Percentiles rank a stretch among this genome's conserved stretches.
These are phyloP conservation scores for Machaerirhynchus nigripectus DNA, from an alignment of 2,113 vertebrate species.

Conservation along the genomic window DNA sequence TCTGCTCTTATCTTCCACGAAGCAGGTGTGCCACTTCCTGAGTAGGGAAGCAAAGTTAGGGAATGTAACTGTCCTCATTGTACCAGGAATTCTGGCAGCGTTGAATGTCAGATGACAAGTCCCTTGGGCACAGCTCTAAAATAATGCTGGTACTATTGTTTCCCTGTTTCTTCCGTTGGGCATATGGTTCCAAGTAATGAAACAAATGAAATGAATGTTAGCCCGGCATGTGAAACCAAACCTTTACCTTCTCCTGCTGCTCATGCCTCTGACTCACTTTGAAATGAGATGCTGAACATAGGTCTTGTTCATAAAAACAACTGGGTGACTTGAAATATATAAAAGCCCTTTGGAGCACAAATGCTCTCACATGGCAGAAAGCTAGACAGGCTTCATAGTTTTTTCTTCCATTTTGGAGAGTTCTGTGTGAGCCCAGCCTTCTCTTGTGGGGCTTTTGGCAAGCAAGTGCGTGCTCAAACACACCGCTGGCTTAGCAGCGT, in stretches of 20 bases:
- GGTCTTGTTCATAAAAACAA: background rate
- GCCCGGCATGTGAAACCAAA: background rate
- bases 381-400: background rate
- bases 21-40: background rate
- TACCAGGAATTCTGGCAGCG: rapidly evolving
- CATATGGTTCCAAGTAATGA: background rate
- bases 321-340: background rate
- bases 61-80: background rate
- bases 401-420: background rate
- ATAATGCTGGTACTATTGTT: background rate
- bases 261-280: background rate
- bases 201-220: background rate
- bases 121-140: background rate
- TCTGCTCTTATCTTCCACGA: background rate
- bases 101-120: background rate
- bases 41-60: background rate
- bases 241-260: background rate
- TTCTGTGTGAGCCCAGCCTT: background rate
- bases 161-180: background rate
- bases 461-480: background rate
- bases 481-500: background rate
- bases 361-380: background rate
- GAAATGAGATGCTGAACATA: background rate
- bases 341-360: background rate
- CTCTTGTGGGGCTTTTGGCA: background rate